Conservation (phyloP, 2,888 invertebrate species). For the Byasa hedistus region DNA sequence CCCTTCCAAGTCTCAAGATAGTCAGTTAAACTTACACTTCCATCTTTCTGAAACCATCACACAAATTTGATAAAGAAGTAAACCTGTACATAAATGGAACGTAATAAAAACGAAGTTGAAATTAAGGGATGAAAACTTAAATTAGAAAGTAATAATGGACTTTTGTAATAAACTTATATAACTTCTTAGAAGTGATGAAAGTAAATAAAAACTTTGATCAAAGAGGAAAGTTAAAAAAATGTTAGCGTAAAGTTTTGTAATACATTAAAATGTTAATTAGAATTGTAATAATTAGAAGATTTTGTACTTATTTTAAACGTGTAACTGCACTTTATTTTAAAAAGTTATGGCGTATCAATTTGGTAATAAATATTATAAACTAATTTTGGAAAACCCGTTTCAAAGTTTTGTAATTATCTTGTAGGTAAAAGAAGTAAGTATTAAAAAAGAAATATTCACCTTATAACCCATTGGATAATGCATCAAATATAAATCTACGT, state of each 20-base stretch:
- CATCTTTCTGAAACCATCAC: constrained; percentile 48
- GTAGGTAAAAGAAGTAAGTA: not conserved
- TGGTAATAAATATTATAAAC: too few species aligned
- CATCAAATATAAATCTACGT: constrained; percentile 89
- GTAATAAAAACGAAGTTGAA: constrained; percentile 14
- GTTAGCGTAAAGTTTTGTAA: not conserved
- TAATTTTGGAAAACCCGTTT: too few species aligned
- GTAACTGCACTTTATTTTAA: too few species aligned
- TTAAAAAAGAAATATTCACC: constrained; percentile 41
- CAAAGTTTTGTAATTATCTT: not conserved
- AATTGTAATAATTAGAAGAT: not conserved
- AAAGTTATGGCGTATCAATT: too few species aligned
- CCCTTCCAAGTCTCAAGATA: constrained; percentile 89
- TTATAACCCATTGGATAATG: constrained; percentile 88
- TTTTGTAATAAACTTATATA: constrained; percentile 20
- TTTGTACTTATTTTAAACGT: not conserved
- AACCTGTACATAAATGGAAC: constrained; percentile 23
- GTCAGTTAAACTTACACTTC: constrained; percentile 82
- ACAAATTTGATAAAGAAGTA: constrained; percentile 24
- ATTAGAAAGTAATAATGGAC: constrained; percentile 28
- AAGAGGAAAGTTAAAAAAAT: constrained; percentile 14
- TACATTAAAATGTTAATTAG: constrained; percentile 1
- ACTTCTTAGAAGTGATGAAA: constrained; percentile 20
- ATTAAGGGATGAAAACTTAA: constrained; percentile 23
- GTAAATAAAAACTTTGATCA: constrained; percentile 22